Evolutionary conservation across 2,888 invertebrate species (phyloP).

Genomic region (Drosophila flavopinicola): DNA sequence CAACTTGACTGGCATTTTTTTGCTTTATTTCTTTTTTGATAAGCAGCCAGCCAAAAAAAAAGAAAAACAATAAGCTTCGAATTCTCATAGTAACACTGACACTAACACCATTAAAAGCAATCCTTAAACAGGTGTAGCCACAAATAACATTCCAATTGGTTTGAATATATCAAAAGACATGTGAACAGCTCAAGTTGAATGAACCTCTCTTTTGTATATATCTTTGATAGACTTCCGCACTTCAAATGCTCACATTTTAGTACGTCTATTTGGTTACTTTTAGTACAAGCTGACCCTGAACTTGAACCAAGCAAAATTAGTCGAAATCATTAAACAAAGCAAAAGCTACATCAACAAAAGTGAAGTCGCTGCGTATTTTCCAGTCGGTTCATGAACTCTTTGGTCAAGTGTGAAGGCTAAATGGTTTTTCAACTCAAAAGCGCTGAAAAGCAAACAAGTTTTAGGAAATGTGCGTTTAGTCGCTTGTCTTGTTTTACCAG

Average conservation of each 20-base stretch:
- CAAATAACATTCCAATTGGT: not conserved
- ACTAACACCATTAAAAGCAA: conserved; percentile 11
- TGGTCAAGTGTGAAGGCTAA: conserved; percentile 73
- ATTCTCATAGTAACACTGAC: not conserved
- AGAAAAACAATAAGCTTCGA: not conserved
- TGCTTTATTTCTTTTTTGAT: conserved; percentile 37
- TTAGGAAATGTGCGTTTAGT: conserved; percentile 43
- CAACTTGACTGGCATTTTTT: conserved; percentile 61
- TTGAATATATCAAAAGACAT: not conserved
- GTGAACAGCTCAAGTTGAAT: conserved; percentile 55
- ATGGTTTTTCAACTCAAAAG: conserved; percentile 33
- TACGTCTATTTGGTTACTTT: conserved; percentile 26
- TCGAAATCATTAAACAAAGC: conserved; percentile 56
- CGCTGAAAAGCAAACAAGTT: conserved; percentile 45
- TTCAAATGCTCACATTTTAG: conserved; percentile 36
- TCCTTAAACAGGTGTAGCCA: not conserved
- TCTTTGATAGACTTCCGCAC: conserved; percentile 49
- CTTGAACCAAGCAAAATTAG: conserved; percentile 64
- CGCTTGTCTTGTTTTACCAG: conserved; percentile 12
- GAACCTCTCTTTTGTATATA: conserved; percentile 45
- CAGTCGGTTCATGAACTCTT: conserved; percentile 68
- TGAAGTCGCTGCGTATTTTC: conserved; percentile 37
- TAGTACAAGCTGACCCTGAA: conserved; percentile 62
- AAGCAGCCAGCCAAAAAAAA: conserved; percentile 24
- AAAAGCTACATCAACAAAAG: conserved; percentile 22